phyloP scores from a whole-genome alignment of 2,888 invertebrate species.

The Eueremaeus valkanovi region DNA sequence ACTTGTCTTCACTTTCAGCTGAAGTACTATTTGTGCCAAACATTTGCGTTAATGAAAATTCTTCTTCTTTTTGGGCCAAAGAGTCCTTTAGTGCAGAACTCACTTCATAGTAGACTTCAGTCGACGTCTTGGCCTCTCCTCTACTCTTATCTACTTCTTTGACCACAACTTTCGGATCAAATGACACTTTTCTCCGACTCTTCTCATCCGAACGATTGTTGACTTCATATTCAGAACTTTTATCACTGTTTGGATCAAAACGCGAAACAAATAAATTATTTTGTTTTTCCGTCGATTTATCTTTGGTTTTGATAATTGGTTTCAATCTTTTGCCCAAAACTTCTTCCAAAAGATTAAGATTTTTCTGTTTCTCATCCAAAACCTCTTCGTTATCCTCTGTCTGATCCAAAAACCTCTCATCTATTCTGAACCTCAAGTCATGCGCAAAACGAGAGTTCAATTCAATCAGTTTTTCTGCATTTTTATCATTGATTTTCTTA shows the following conservation, averaged over 20 bases:
- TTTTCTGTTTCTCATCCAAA: conserved; percentile 37
- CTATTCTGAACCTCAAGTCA: conserved; percentile 41
- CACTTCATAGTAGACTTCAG: conserved; percentile 38
- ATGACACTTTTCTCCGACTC: conserved; percentile 16
- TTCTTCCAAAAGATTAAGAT: conserved; percentile 36
- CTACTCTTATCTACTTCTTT: conserved; percentile 6
- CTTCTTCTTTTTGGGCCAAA: conserved; percentile 16
- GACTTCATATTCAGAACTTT: conserved; percentile 33
- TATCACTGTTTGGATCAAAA: conserved; percentile 38
- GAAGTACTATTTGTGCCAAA: conserved; percentile 24
- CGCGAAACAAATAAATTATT: conserved; percentile 23
- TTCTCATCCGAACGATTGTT: neutral
- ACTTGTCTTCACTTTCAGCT: neutral
- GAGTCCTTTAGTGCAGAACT: conserved; percentile 27
- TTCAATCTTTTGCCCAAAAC: conserved; percentile 37
- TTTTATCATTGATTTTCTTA: conserved; percentile 28
- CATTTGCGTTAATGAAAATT: conserved; percentile 25
- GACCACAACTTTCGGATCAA: conserved; percentile 29
- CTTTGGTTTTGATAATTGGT: neutral
- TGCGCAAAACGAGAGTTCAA: conserved; percentile 41
- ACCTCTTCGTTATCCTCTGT: conserved; percentile 30
- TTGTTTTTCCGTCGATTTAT: neutral
- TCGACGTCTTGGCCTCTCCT: neutral
- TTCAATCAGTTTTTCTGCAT: conserved; percentile 39
- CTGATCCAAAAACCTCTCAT: conserved; percentile 40